Evolutionary conservation across 1,140 invertebrate genomes (phyloP).

Genomic region (Ridgeia piscesae): DNA sequence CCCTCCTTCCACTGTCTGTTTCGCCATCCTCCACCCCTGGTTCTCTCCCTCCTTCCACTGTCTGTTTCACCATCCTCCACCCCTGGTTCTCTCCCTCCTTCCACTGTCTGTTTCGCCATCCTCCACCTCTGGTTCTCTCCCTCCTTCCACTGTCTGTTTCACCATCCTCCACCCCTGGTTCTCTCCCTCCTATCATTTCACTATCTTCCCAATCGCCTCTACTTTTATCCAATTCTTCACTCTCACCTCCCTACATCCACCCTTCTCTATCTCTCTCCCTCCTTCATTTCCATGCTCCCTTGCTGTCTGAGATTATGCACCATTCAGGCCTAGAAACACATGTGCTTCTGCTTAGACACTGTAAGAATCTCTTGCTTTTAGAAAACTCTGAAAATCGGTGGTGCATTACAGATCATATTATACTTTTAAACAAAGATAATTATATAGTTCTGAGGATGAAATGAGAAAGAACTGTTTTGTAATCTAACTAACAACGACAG

Average conservation of each 20-base stretch:
- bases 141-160: background rate
- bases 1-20: no score
- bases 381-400: background rate
- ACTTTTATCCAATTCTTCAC: background rate
- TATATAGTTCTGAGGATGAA: background rate
- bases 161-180: background rate
- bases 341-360: background rate
- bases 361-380: background rate
- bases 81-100: no score
- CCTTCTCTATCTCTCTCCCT: background rate
- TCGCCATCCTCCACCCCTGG: no score
- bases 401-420: no score
- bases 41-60: no score
- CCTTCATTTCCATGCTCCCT: background rate
- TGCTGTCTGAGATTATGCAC: background rate
- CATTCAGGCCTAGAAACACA: background rate
- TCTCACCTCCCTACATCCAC: no score
- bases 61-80: no score
- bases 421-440: no score
- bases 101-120: no score
- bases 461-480: background rate
- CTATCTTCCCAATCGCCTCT: background rate
- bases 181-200: background rate
- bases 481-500: background rate
- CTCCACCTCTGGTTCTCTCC: no score